These are phyloP conservation scores for Caenorhabditis sp. DNA, from an alignment of 2,888 invertebrate species.

Conservation along the genomic window DNA sequence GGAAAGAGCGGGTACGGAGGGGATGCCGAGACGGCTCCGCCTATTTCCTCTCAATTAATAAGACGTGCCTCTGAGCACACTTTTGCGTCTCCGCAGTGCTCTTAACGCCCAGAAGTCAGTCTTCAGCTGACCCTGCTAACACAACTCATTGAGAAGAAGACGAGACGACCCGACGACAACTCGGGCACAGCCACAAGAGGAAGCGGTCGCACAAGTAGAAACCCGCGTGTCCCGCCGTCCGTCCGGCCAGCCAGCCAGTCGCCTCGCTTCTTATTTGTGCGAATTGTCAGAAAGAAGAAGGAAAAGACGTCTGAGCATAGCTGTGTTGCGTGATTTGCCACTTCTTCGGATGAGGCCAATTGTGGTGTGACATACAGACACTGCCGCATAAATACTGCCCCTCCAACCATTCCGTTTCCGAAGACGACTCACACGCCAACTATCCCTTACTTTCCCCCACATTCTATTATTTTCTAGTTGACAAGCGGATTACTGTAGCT, in stretches of 20 bases:
- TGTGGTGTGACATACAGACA: constrained; percentile 57
- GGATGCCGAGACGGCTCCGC: constrained; percentile 32
- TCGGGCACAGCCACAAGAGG: constrained; percentile 19
- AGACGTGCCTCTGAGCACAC: constrained; percentile 54
- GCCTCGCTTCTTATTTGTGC: constrained; percentile 53
- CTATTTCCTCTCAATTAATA: constrained; percentile 59
- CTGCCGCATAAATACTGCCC: constrained; percentile 48
- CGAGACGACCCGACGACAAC: constrained; percentile 26
- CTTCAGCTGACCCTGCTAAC: constrained; percentile 43
- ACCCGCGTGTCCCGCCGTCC: constrained; percentile 41
- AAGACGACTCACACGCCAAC: constrained; percentile 1
- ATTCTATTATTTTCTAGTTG: constrained; percentile 22
- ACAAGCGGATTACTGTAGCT: constrained; percentile 37
- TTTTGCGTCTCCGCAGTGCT: constrained; percentile 39
- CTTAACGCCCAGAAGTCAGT: constrained; percentile 55
- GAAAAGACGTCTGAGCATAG: constrained; percentile 35
- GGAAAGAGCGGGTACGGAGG: constrained; percentile 21
- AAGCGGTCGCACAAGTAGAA: constrained; percentile 52
- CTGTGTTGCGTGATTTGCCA: constrained; percentile 55
- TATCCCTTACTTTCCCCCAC: background rate
- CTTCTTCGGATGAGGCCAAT: constrained; percentile 62
- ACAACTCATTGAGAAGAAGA: constrained; percentile 52
- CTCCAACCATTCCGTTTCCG: constrained; percentile 53
- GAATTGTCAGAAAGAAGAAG: constrained; percentile 48
- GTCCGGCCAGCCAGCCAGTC: constrained; percentile 27